These are phyloP conservation scores for Labeo rohita DNA, from an alignment of 2,113 vertebrate species.

Conservation along the genomic window DNA sequence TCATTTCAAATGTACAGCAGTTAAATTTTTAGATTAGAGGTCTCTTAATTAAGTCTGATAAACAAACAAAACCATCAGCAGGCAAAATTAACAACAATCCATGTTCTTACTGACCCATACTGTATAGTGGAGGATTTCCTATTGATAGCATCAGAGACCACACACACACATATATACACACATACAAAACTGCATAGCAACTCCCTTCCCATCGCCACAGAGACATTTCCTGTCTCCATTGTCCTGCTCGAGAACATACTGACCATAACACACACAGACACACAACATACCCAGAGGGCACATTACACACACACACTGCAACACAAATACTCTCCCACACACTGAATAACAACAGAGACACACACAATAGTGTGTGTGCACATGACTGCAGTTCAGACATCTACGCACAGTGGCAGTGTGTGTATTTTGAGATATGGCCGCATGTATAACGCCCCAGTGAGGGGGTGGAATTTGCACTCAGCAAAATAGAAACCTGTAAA, in stretches of 20 bases:
- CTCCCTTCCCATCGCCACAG: conserved; percentile 47
- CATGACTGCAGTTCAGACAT: conserved; percentile 35
- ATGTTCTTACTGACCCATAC: not conserved
- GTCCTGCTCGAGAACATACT: conserved; percentile 46
- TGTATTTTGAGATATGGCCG: conserved; percentile 30
- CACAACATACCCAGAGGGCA: not conserved
- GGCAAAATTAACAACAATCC: not conserved
- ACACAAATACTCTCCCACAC: conserved; percentile 26
- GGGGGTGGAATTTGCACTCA: conserved; percentile 6
- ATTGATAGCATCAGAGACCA: conserved; percentile 33
- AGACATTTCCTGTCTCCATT: conserved; percentile 56
- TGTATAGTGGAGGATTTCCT: conserved; percentile 11
- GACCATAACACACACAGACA: conserved; percentile 43
- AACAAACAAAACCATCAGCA: conserved; percentile 21
- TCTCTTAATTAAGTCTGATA: not conserved
- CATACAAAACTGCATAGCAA: conserved; percentile 3
- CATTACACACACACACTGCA: conserved; percentile 26
- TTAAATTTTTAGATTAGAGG: not conserved
- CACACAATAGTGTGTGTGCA: conserved; percentile 14
- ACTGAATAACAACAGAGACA: conserved; percentile 21
- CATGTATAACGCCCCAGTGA: conserved; percentile 18
- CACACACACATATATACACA: conserved; percentile 19
- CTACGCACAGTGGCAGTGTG: conserved; percentile 10
- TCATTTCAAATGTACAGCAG: not conserved
- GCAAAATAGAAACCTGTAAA: conserved; percentile 20